Percentiles rank a stretch among this genome's conserved stretches.
These are phyloP conservation scores for Hyperopisus bebe DNA, from an alignment of 2,113 vertebrate species.

Conservation along the genomic window DNA sequence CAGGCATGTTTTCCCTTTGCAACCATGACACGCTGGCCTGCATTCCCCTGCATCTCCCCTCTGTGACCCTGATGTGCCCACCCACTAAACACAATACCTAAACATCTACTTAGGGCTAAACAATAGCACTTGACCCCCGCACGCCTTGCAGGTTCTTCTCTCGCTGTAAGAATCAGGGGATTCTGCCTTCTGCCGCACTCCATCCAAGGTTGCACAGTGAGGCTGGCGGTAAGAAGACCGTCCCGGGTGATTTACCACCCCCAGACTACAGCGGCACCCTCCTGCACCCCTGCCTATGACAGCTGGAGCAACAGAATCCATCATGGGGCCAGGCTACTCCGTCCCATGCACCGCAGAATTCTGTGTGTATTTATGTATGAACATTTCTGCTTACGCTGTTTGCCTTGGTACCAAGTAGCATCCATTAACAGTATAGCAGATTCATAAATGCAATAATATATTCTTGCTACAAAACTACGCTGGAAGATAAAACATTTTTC, in stretches of 20 bases:
- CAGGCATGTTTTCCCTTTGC: too few species aligned
- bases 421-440: background rate
- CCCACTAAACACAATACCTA: background rate
- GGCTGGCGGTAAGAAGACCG: conserved; percentile 19
- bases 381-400: background rate
- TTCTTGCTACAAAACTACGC: conserved; percentile 9
- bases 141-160: conserved; percentile 44
- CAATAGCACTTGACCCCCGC: background rate
- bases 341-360: conserved; percentile 44
- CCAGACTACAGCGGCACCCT: conserved; percentile 63
- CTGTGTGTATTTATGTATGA: conserved; percentile 39
- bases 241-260: conserved; percentile 36
- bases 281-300: conserved; percentile 28
- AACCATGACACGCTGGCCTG: too few species aligned
- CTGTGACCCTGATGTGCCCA: background rate
- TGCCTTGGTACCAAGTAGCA: conserved; percentile 20
- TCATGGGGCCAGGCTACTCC: background rate
- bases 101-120: background rate
- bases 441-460: background rate
- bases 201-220: conserved; percentile 29
- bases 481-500: background rate
- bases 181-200: conserved; percentile 7
- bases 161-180: conserved; percentile 35
- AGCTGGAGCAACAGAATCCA: background rate
- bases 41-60: background rate